Evolutionary conservation across 2,888 invertebrate species (phyloP), one percentile per base, ranked within the genome.

Genomic region (Sinelater perroti): DNA sequence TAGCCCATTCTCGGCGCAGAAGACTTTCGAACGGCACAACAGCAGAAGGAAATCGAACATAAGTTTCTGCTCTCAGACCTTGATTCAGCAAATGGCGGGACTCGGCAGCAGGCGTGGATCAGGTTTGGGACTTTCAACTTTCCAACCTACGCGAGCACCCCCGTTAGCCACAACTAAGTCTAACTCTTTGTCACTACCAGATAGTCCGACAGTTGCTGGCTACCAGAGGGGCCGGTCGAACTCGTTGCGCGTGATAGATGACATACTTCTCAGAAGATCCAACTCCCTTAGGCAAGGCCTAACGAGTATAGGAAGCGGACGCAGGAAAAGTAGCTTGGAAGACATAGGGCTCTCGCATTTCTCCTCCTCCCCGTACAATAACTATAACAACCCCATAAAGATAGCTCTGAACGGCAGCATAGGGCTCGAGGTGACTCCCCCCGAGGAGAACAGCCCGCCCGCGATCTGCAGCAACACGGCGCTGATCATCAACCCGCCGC

Each of bases 1-100:
- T 1, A 95, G 95, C 73, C 96, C 97, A 7, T 95, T 97, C 77
- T 94, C 94, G 24, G 95, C 95, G 16, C 94, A 95, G 79, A 95
- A 95, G 80, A 95, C 95, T 0, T 95, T 95, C 78, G 94, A 95
- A 74, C 84, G 94, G 1, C 95, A 95, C 80, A 95, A 94, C 78
- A 93, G 93, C 61, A 83, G 94, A 6, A 84, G 95, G 47, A 93
- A 93, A 79, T 93, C 93, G 47, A 94, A 94, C 80, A 93, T 94
- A 70, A 93, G 93, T 74, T 93, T 93, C 78, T 92, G 91, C 76
- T 92, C 92, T 46, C 90, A 91, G 74, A 88, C 89, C 16, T 78
- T 90, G 60, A 83, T 90, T 60, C 84, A 85, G 28, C 85, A 85
- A 65, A 81, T 83, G 79, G 83, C 83, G 36, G 81, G 82, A 28